Conservation (phyloP, 2,113 vertebrate species). For the Aptenodytes patagonicus region DNA sequence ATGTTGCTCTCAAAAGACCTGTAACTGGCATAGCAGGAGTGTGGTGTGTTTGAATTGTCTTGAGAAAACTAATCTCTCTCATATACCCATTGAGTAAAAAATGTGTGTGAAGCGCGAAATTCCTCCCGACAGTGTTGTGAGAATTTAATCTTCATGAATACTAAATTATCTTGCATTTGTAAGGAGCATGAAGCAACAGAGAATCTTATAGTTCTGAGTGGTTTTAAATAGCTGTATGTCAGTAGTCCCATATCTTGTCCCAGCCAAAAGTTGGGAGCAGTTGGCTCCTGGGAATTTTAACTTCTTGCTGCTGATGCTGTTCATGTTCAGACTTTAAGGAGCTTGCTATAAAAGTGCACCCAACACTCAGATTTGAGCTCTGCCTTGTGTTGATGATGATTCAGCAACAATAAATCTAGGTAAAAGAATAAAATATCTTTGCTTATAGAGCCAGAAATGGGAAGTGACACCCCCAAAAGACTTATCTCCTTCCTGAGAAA, state of each 20-base stretch:
- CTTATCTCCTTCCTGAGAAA: not conserved
- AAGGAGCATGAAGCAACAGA: not conserved
- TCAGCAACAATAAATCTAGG: not conserved
- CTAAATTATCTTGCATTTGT: not conserved
- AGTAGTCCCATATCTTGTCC: not conserved
- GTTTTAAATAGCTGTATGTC: not conserved
- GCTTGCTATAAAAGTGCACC: not conserved
- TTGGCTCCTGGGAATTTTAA: not conserved
- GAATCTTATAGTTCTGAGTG: not conserved
- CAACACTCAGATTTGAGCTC: not conserved
- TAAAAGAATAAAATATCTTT: not conserved
- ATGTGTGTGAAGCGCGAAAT: not conserved
- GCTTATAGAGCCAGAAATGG: not conserved
- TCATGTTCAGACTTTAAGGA: not conserved
- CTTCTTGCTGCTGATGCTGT: not conserved
- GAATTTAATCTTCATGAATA: slow-evolving; percentile 28
- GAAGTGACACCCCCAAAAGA: not conserved
- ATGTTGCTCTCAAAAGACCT: slow-evolving; percentile 3
- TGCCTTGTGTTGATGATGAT: not conserved
- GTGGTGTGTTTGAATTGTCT: slow-evolving; percentile 20
- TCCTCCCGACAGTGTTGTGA: slow-evolving; percentile 1
- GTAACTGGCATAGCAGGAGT: not conserved
- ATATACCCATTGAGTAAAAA: not conserved
- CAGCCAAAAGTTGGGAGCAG: not conserved
- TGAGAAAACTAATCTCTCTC: not conserved